Evolutionary conservation across 2,888 invertebrate species (phyloP), one percentile per base, ranked within the genome.

Genomic region (Boloria selene): DNA sequence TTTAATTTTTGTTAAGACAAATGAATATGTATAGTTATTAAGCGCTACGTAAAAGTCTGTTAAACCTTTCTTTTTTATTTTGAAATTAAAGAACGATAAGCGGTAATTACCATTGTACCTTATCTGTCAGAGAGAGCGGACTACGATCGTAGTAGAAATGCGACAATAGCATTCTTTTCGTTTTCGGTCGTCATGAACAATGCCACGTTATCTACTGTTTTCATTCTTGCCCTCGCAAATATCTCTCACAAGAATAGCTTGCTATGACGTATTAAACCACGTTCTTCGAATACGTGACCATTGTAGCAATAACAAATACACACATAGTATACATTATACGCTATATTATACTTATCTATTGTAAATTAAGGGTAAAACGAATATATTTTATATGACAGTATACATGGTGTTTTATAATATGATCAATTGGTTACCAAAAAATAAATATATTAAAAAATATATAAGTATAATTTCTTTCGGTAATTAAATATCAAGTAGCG

Each of bases 51-150:
- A 55, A 31, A 62, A 63, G 49, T 55, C 42, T 49, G 18, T 42
- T 16, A 5, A 18, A 18, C 13, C 14, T 61, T 62, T 52, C n/a
- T 38, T 59, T n/a, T 14, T 13, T 31, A 45, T 64, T 58, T 18
- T 22, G 51, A 45, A 58, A 64, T 51, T 59, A 13, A n/a, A 60
- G 54, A 42, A 55, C 55, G 65, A 65, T 61, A 65, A 65, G 31
- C 42, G 13, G 26, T 55, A 61, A 61, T 59, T 59, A 47, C 44
- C 17, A 53, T 60, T 61, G 1, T 42, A 49, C 50, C 65, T 65
- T 65, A 65, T 61, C 65, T 60, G 61, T 65, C 50, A 50, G 65
- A 61, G 65, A 65, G 65, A 65, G 65, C 54, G 22, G 60, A n/a
- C 31, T 38, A 38, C 52, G 18, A 54, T 13, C 60, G 53, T 17